These are phyloP conservation scores for Erebia palarica DNA, from an alignment of 2,888 invertebrate species.

Conservation along the genomic window DNA sequence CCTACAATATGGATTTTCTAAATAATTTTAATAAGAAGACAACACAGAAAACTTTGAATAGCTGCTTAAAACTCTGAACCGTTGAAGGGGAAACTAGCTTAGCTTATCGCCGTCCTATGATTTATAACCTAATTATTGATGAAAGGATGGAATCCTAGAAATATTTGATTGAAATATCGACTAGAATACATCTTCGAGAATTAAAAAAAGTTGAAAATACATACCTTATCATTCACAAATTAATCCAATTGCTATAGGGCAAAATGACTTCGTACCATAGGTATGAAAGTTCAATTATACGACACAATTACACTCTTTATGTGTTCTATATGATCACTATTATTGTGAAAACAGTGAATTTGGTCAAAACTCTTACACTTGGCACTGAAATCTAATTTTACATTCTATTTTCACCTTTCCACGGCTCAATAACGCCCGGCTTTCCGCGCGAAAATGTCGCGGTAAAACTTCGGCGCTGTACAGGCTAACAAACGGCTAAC, in stretches of 20 bases:
- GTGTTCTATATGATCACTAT: constrained; percentile 43
- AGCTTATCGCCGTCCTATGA: constrained; percentile 75
- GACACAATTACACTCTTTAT: constrained; percentile 54
- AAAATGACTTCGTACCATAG: constrained; percentile 62
- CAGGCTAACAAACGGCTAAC: constrained; percentile 62
- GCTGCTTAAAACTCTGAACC: constrained; percentile 49
- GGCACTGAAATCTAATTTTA: constrained; percentile 51
- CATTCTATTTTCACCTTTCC: constrained; percentile 71
- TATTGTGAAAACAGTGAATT: constrained; percentile 40
- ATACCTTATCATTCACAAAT: constrained; percentile 81
- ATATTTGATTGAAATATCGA: constrained; percentile 40
- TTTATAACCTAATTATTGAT: constrained; percentile 76
- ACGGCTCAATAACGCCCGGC: constrained; percentile 82
- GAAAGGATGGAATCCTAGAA: constrained; percentile 47
- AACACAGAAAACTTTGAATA: constrained; percentile 25
- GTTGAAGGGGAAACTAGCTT: constrained; percentile 69
- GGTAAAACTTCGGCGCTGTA: constrained; percentile 72
- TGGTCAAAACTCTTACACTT: constrained; percentile 39
- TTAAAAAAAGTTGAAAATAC: constrained; percentile 49
- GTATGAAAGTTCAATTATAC: constrained; percentile 51
- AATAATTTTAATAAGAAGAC: constrained; percentile 18
- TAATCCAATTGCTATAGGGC: constrained; percentile 63
- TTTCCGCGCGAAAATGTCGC: constrained; percentile 83
- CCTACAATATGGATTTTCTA: constrained; percentile 52
- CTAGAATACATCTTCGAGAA: constrained; percentile 48